Percentiles rank a stretch among this genome's conserved stretches.
phyloP scores from a whole-genome alignment of 2,113 vertebrate species.

The Cariama cristata region DNA sequence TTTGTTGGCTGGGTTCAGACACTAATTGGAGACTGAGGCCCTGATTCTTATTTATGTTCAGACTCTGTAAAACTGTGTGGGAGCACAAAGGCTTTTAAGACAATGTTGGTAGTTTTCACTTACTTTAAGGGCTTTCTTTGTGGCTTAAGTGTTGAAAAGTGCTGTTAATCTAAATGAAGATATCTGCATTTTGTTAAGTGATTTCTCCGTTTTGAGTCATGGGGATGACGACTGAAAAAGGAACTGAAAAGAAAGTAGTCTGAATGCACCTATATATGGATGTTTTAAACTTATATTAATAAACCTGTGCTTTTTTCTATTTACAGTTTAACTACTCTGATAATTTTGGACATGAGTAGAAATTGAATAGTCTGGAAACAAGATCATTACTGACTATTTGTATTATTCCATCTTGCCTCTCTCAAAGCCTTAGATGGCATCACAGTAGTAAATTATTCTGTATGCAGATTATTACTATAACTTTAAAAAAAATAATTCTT shows the following conservation, averaged over 20 bases:
- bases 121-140: background rate
- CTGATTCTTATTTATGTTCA: background rate
- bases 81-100: background rate
- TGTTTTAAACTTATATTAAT: background rate
- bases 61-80: background rate
- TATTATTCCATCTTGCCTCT: conserved; percentile 85
- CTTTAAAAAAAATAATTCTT: background rate
- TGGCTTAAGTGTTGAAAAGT: background rate
- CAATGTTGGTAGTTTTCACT: background rate
- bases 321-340: conserved; percentile 81
- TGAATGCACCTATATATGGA: background rate
- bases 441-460: conserved; percentile 77
- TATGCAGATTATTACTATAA: background rate
- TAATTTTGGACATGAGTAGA: conserved; percentile 85
- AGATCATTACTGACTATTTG: conserved; percentile 85
- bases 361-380: conserved; percentile 83
- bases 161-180: background rate
- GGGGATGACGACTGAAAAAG: background rate
- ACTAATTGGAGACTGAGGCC: background rate
- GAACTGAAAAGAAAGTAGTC: background rate
- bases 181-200: background rate
- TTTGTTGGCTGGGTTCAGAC: background rate
- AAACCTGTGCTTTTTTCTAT: background rate
- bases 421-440: conserved; percentile 88
- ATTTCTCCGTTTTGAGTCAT: background rate